phyloP scores from a whole-genome alignment of 1,140 invertebrate species.

The Oryzaephilus surinamensis region DNA sequence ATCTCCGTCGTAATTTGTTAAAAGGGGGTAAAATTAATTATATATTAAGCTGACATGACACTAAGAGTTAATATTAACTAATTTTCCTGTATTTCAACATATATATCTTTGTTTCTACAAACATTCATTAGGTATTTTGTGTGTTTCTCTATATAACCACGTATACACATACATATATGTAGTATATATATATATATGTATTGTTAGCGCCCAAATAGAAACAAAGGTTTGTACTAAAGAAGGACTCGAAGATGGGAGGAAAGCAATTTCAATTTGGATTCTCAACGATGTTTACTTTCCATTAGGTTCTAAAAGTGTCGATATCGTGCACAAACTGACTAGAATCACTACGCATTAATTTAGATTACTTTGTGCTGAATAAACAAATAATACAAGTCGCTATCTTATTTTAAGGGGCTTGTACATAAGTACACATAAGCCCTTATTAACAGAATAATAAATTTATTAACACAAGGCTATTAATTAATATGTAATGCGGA shows the following conservation, averaged over 20 bases:
- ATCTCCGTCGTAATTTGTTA: slow-evolving; percentile 11
- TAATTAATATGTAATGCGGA: too few relatives aligned
- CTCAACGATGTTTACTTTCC: slow-evolving; percentile 27
- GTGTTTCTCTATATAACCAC: slow-evolving; percentile 19
- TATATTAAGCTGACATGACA: slow-evolving; percentile 15
- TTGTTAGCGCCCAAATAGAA: neutral
- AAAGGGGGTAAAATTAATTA: slow-evolving; percentile 17
- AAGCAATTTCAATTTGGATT: slow-evolving; percentile 25
- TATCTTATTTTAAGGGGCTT: slow-evolving; percentile 8
- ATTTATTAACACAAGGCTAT: too few relatives aligned
- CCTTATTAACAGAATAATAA: slow-evolving; percentile 11
- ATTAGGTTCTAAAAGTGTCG: slow-evolving; percentile 29
- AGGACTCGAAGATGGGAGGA: too few relatives aligned
- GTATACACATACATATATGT: slow-evolving; percentile 19
- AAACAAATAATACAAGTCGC: slow-evolving; percentile 12
- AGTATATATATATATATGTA: slow-evolving; percentile 9
- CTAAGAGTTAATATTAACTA: slow-evolving; percentile 18
- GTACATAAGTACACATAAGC: slow-evolving; percentile 7
- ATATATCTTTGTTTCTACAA: slow-evolving; percentile 21
- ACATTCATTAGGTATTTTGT: slow-evolving; percentile 21
- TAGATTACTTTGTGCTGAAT: slow-evolving; percentile 26
- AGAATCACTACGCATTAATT: slow-evolving; percentile 27
- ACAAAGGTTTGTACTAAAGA: too few relatives aligned
- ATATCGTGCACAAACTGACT: slow-evolving; percentile 26
- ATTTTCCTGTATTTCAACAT: slow-evolving; percentile 17